Percentiles rank a stretch among this genome's conserved stretches.
These are phyloP conservation scores for Corythornis vintsioides DNA, from an alignment of 2,113 vertebrate species.

Conservation along the genomic window DNA sequence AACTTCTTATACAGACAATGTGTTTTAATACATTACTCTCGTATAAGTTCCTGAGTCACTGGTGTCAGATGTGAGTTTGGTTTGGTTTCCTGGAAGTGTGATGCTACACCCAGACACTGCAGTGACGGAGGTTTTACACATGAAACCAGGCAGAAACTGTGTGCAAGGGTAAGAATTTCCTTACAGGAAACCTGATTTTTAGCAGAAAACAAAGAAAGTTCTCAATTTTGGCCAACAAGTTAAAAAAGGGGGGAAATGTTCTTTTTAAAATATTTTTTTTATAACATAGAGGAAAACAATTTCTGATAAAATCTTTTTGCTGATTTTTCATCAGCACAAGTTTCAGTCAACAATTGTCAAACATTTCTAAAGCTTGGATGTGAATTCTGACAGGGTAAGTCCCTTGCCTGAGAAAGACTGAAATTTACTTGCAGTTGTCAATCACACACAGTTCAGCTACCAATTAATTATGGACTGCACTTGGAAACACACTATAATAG, in stretches of 20 bases:
- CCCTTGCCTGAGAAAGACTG: not conserved
- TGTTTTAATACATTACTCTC: not conserved
- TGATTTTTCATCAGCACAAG: not conserved
- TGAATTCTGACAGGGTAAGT: not conserved
- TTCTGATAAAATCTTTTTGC: not conserved
- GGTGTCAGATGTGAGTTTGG: constrained; percentile 29
- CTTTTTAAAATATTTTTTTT: not conserved
- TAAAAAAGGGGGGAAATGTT: not conserved
- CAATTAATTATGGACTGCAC: not conserved
- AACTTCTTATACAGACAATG: not conserved
- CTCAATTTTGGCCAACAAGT: not conserved
- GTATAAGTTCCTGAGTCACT: constrained; percentile 24
- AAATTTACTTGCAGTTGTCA: not conserved
- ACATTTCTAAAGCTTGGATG: not conserved
- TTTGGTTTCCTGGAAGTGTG: constrained; percentile 56
- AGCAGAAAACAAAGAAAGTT: not conserved
- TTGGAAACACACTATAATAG: not conserved
- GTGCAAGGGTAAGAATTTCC: not conserved
- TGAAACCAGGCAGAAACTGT: not conserved
- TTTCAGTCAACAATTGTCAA: not conserved
- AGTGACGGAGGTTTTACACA: not conserved
- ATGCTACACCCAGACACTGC: not conserved
- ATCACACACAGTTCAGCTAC: constrained; percentile 2
- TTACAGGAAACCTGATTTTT: constrained; percentile 12
- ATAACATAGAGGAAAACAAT: not conserved